A percentile compares a stretch with the other conserved stretches of the same genome.
Evolutionary conservation across 2,797 vertebrate species (phyloP).

Genomic region (Notolepis coatsorum): DNA sequence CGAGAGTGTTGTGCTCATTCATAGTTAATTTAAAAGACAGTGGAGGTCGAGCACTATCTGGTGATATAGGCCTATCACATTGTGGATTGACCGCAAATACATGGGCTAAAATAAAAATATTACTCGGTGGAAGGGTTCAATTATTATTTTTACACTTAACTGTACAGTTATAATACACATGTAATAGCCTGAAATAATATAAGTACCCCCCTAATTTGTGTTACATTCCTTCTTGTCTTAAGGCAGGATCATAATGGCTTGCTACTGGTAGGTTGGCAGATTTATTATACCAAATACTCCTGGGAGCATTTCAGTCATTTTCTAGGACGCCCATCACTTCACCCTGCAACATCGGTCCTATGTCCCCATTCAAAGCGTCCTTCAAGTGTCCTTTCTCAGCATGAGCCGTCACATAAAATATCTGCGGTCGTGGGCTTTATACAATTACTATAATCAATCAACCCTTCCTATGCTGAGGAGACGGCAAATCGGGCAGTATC

Average conservation of each 20-base stretch:
- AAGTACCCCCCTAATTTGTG: too few species aligned
- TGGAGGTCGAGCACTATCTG: too few species aligned
- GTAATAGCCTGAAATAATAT: too few species aligned
- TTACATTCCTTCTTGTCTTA: slow-evolving; percentile 15
- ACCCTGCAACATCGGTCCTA: slow-evolving; percentile 63
- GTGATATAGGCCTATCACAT: too few species aligned
- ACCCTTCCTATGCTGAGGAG: slow-evolving; percentile 21
- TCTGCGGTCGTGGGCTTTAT: slow-evolving; percentile 19
- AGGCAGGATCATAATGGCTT: slow-evolving; percentile 30
- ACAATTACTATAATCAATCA: slow-evolving; percentile 49
- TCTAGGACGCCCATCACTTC: slow-evolving; percentile 78
- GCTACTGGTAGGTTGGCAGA: slow-evolving; percentile 31
- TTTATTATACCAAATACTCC: slow-evolving; percentile 72
- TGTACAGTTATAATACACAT: too few species aligned
- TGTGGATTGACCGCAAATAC: too few species aligned
- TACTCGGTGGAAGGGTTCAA: too few species aligned
- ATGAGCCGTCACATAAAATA: slow-evolving; percentile 46
- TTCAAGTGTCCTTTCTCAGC: slow-evolving; percentile 68
- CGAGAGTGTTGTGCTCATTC: too few species aligned
- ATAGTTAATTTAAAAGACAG: too few species aligned
- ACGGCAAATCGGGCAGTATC: slow-evolving; percentile 12
- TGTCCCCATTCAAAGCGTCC: slow-evolving; percentile 68
- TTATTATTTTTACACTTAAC: too few species aligned
- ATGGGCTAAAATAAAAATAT: too few species aligned
- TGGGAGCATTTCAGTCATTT: slow-evolving; percentile 69